phyloP scores from a whole-genome alignment of 1,140 invertebrate genomes.

The Drosophila subpulchrella region DNA sequence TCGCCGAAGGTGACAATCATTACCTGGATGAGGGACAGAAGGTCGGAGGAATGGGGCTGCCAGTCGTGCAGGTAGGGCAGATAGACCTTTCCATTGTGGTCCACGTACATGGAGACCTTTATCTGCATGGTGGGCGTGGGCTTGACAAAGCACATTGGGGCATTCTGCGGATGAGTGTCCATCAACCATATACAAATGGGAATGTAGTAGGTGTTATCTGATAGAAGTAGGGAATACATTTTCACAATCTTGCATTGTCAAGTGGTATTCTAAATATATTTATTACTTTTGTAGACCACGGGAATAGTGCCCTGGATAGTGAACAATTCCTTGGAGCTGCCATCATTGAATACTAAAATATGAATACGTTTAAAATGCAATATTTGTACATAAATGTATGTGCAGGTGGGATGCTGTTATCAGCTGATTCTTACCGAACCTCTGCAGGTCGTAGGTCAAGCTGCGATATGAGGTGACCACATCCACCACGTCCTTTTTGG shows the following conservation, averaged over 20 bases:
- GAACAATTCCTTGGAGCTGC: slow-evolving; percentile 91
- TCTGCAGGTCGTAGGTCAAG: slow-evolving; percentile 70
- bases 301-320: slow-evolving; percentile 97
- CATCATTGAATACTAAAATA: slow-evolving; percentile 95
- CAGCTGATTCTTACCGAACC: slow-evolving; percentile 60
- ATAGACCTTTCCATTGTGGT: slow-evolving; percentile 98
- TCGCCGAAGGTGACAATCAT: slow-evolving; percentile 98
- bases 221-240: slow-evolving; percentile 16
- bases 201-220: slow-evolving; percentile 96
- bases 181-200: slow-evolving; percentile 98
- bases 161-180: slow-evolving; percentile 98
- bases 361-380: not conserved
- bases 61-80: slow-evolving; percentile 98
- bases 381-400: not conserved
- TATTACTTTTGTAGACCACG: slow-evolving; percentile 93
- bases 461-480: slow-evolving; percentile 72
- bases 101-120: slow-evolving; percentile 96
- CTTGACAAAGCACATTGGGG: slow-evolving; percentile 98
- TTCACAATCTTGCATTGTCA: not conserved
- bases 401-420: slow-evolving; percentile 2
- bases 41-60: slow-evolving; percentile 93
- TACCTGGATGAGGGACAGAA: slow-evolving; percentile 94
- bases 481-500: slow-evolving; percentile 79
- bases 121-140: slow-evolving; percentile 98
- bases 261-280: not conserved